Percentiles rank a stretch among this genome's conserved stretches.
Evolutionary conservation across 2,797 vertebrate species (phyloP).

Genomic region (Pseudocheirus occidentalis): DNA sequence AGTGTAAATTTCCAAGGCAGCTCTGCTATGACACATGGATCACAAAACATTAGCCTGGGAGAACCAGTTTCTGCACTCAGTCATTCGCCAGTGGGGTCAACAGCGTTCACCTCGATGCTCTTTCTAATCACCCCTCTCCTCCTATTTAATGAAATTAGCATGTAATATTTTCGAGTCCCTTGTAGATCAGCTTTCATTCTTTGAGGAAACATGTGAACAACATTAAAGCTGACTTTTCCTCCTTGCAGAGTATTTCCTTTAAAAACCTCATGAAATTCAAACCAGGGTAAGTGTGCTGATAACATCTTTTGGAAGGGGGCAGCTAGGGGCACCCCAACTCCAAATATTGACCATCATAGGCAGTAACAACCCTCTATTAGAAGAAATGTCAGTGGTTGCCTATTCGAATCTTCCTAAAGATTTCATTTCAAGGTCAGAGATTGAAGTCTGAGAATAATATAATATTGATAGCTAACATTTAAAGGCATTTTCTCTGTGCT

Average conservation of each 20-base stretch:
- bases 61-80: slow-evolving; percentile 72
- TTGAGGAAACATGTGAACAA: slow-evolving; percentile 81
- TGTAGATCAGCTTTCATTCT: slow-evolving; percentile 82
- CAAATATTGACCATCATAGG: slow-evolving; percentile 55
- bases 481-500: background rate
- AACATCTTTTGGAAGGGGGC: slow-evolving; percentile 78
- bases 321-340: slow-evolving; percentile 61
- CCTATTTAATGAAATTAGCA: slow-evolving; percentile 82
- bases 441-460: background rate
- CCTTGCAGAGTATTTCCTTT: slow-evolving; percentile 79
- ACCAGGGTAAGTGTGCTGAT: slow-evolving; percentile 56
- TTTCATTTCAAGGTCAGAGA: slow-evolving; percentile 40
- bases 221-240: slow-evolving; percentile 82
- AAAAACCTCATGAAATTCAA: slow-evolving; percentile 81
- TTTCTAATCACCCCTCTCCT: slow-evolving; percentile 61
- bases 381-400: slow-evolving; percentile 59
- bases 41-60: slow-evolving; percentile 70
- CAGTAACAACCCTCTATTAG: slow-evolving; percentile 37
- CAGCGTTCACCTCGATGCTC: slow-evolving; percentile 71
- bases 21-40: slow-evolving; percentile 62
- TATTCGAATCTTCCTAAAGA: slow-evolving; percentile 48
- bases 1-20: slow-evolving; percentile 81
- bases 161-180: slow-evolving; percentile 82
- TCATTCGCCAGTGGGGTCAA: slow-evolving; percentile 78
- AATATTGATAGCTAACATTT: background rate